Evolutionary conservation across 1,140 invertebrate species (phyloP).

Genomic region (Pentalonia nigronervosa): DNA sequence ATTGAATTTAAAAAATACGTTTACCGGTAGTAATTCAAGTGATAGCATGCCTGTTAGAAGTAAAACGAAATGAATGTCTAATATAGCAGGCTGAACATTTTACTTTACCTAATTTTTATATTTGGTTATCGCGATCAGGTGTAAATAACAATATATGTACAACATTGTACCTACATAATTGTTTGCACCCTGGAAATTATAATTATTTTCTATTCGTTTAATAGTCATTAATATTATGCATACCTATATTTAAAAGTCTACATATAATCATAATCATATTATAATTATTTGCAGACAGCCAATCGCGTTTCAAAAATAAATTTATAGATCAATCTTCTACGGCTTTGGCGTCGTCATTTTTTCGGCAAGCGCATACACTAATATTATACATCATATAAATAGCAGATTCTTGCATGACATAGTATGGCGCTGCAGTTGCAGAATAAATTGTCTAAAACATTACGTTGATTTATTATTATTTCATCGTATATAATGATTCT

Average conservation of each 20-base stretch:
- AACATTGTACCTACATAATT: background rate
- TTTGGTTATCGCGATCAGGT: background rate
- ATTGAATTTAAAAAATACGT: background rate
- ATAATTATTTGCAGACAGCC: background rate
- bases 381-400: background rate
- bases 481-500: background rate
- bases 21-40: background rate
- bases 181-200: background rate
- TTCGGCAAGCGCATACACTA: background rate
- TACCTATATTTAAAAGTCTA: background rate
- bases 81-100: background rate
- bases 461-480: background rate
- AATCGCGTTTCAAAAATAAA: background rate
- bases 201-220: background rate
- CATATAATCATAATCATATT: background rate
- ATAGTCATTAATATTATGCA: background rate
- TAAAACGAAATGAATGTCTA: background rate
- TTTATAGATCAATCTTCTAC: background rate
- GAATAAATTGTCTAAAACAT: background rate
- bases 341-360: background rate
- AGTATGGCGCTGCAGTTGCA: background rate
- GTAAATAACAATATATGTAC: background rate
- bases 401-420: background rate
- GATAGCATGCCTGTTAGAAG: background rate
- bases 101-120: background rate